A percentile compares a stretch with the other conserved stretches of the same genome.
Conservation (phyloP, 2,113 vertebrate genomes). For the Atherinomorus stipes region DNA sequence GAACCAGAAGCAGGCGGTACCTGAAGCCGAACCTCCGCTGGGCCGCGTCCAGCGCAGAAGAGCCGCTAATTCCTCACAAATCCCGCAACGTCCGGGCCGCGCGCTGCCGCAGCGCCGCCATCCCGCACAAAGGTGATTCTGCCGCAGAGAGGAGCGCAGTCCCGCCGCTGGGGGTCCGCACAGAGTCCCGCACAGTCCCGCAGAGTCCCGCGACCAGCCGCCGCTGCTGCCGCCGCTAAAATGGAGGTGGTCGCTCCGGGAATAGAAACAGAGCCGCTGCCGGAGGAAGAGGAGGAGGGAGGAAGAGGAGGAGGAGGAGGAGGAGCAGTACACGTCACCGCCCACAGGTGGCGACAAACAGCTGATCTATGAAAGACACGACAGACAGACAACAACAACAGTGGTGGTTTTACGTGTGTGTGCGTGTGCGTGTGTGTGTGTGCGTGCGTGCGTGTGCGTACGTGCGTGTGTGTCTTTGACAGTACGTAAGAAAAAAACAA, state of each 20-base stretch:
- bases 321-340: rapidly evolving
- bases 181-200: too few species aligned
- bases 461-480: too few species aligned
- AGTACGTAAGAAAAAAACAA: too few species aligned
- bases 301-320: background rate
- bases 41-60: background rate
- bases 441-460: too few species aligned
- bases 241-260: slow-evolving; percentile 63
- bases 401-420: too few species aligned
- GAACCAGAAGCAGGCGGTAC: too few species aligned
- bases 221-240: too few species aligned
- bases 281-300: slow-evolving; percentile 2
- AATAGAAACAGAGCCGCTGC: slow-evolving; percentile 19
- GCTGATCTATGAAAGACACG: too few species aligned
- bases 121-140: slow-evolving; percentile 17
- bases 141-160: background rate
- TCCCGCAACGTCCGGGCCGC: slow-evolving; percentile 21
- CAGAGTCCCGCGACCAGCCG: slow-evolving; percentile 28
- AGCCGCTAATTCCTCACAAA: slow-evolving; percentile 46
- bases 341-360: slow-evolving; percentile 32
- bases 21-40: slow-evolving; percentile 41
- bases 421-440: too few species aligned
- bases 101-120: slow-evolving; percentile 55
- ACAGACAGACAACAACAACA: too few species aligned
- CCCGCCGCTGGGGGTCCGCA: slow-evolving; percentile 10